phyloP scores from a whole-genome alignment of 2,113 vertebrate species.

The Podarcis raffonei region DNA sequence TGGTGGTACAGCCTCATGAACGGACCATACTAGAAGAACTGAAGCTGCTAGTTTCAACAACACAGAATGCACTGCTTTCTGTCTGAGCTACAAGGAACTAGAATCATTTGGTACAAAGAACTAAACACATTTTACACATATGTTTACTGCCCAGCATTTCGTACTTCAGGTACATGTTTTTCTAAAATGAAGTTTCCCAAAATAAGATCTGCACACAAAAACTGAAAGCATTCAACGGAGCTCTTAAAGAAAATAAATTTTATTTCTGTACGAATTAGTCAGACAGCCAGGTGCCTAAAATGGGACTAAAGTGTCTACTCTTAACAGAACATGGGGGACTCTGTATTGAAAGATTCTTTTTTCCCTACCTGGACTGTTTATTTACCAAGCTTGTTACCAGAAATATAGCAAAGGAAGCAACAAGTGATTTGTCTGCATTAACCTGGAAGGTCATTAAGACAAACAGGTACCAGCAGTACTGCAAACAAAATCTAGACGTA shows the following conservation, averaged over 20 bases:
- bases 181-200: neutral
- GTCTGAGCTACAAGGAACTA: neutral
- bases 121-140: no score
- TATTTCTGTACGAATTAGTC: neutral
- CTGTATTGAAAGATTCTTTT: neutral
- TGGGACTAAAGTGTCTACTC: slow-evolving; percentile 40
- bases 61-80: neutral
- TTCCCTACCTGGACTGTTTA: neutral
- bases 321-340: slow-evolving; percentile 40
- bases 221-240: neutral
- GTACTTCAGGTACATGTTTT: neutral
- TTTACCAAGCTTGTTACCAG: slow-evolving; percentile 31
- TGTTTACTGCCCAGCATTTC: neutral
- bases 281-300: slow-evolving; percentile 49
- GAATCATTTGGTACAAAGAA: neutral
- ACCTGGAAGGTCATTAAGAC: neutral
- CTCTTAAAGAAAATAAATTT: neutral
- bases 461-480: neutral
- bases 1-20: neutral
- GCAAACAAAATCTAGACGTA: neutral
- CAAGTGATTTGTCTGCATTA: neutral
- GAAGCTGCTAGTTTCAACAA: neutral
- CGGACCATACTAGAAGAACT: neutral
- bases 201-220: neutral
- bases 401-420: slow-evolving; percentile 21